phyloP scores from a whole-genome alignment of 64 coral and sea anemone species.

The Montipora cactus region DNA sequence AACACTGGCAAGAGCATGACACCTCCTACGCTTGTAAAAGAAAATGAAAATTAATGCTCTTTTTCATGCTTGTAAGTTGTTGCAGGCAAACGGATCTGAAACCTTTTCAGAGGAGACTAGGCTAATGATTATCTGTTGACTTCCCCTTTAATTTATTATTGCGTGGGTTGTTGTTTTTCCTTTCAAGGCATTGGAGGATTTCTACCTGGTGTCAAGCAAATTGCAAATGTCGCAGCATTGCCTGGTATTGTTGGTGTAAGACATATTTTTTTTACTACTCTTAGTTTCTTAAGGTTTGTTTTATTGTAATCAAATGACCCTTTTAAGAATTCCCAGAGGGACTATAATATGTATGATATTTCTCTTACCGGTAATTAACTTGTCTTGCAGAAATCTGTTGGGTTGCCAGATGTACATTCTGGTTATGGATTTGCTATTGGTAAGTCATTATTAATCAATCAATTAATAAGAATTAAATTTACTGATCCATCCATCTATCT shows the following conservation, averaged over 20 bases:
- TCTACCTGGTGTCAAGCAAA: conserved; percentile 98
- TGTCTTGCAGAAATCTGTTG: conserved; percentile 82
- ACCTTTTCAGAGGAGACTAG: too few relatives aligned
- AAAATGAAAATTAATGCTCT: too few relatives aligned
- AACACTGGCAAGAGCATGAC: too few relatives aligned
- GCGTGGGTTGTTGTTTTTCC: not conserved
- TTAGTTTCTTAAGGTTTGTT: not conserved
- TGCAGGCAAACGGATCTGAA: too few relatives aligned
- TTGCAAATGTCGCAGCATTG: conserved; percentile 97
- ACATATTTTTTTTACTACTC: not conserved
- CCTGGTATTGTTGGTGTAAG: conserved; percentile 97
- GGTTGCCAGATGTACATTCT: conserved; percentile 92
- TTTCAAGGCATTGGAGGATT: conserved; percentile 87
- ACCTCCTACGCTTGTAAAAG: too few relatives aligned
- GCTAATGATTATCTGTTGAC: too few relatives aligned
- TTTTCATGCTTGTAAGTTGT: too few relatives aligned
- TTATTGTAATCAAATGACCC: not conserved
- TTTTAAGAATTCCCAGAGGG: not conserved
- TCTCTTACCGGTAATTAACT: not conserved
- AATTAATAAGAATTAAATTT: not conserved
- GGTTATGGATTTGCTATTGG: conserved; percentile 99
- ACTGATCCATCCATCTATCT: not conserved
- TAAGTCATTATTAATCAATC: not conserved
- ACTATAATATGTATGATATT: too few relatives aligned
- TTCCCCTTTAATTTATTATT: too few relatives aligned